Evolutionary conservation across 2,113 vertebrate species (phyloP).

Genomic region (Cyprinus carpio): DNA sequence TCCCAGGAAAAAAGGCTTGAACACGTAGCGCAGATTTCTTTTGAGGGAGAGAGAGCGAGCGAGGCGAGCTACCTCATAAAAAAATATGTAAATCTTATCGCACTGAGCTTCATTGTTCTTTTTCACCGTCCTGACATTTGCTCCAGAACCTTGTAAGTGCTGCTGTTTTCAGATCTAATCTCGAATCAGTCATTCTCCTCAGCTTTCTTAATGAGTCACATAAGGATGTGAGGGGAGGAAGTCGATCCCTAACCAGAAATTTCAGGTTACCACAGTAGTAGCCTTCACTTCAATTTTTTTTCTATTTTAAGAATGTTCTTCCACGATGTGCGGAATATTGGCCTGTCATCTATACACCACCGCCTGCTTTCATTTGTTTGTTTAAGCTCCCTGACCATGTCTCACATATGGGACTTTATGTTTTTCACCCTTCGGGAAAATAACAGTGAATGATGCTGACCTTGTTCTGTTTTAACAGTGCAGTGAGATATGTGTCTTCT

Average conservation of each 20-base stretch:
- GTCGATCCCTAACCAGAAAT: conserved; percentile 44
- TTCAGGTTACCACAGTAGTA: conserved; percentile 39
- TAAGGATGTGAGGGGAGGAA: conserved; percentile 41
- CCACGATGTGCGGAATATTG: not conserved
- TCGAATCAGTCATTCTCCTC: conserved; percentile 30
- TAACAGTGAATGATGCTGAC: not conserved
- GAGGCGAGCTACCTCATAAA: conserved; percentile 57
- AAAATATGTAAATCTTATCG: conserved; percentile 33
- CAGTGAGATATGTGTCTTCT: conserved; percentile 43
- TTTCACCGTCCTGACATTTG: conserved; percentile 33
- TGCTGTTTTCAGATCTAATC: conserved; percentile 43
- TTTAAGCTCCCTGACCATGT: not conserved
- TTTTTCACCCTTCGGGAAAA: conserved; percentile 29
- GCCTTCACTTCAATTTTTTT: conserved; percentile 24
- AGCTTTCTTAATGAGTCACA: conserved; percentile 46
- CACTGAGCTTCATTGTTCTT: conserved; percentile 25
- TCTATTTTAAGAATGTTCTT: conserved; percentile 38
- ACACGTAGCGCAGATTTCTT: conserved; percentile 46
- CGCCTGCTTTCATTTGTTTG: conserved; percentile 16
- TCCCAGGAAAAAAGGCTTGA: conserved; percentile 57
- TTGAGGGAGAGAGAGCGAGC: conserved; percentile 26
- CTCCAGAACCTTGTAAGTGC: conserved; percentile 35
- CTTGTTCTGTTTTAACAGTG: conserved; percentile 38
- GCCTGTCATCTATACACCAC: conserved; percentile 31
- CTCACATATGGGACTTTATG: conserved; percentile 25